phyloP scores from a whole-genome alignment of 2,888 invertebrate genomes.

The Machimus atricapillus region DNA sequence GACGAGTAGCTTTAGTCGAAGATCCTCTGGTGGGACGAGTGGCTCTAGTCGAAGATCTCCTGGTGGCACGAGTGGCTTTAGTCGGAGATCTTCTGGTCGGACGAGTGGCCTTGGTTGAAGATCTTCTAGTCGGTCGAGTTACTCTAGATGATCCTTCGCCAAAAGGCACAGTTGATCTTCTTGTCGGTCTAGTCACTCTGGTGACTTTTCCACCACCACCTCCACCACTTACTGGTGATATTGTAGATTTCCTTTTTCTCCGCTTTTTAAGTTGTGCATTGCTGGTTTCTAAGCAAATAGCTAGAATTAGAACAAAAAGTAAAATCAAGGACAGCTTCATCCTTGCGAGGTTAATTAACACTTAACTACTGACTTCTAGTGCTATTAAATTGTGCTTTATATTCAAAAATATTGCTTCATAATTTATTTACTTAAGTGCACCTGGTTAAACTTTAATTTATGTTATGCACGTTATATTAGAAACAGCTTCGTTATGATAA shows the following conservation, averaged over 20 bases:
- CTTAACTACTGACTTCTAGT: neutral
- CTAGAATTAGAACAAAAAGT: neutral
- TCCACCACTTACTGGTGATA: neutral
- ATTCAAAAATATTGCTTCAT: too few species aligned
- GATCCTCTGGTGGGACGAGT: neutral
- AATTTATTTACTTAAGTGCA: too few species aligned
- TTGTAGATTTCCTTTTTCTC: neutral
- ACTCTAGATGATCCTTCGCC: neutral
- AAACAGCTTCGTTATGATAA: too few species aligned
- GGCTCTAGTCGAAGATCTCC: too few species aligned
- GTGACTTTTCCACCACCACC: neutral
- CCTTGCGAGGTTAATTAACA: neutral
- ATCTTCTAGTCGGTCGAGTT: neutral
- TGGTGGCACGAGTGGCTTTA: neutral
- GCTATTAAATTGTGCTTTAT: too few species aligned
- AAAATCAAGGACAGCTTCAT: neutral
- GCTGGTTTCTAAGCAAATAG: neutral
- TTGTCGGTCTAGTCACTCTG: neutral
- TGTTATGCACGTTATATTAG: too few species aligned
- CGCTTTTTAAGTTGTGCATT: neutral
- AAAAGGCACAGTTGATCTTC: neutral
- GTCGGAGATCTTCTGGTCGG: neutral
- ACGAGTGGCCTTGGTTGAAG: neutral
- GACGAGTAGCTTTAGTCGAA: neutral
- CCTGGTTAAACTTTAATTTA: too few species aligned